These are phyloP conservation scores for Amblyjoppa proteus DNA, from an alignment of 2,888 invertebrate species.

Conservation along the genomic window DNA sequence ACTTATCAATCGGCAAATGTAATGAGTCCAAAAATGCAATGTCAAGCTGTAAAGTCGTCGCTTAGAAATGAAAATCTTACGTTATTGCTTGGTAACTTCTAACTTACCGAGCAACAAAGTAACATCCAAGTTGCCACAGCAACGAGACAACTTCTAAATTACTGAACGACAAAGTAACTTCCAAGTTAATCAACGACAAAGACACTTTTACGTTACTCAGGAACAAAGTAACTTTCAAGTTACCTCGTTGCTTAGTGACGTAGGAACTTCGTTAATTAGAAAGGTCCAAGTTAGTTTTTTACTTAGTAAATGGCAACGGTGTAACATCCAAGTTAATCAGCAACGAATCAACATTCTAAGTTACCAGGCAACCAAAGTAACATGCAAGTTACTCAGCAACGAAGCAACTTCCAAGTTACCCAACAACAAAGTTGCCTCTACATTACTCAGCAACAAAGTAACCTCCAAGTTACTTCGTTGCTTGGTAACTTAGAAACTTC, in stretches of 20 bases:
- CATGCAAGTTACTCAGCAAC: background rate
- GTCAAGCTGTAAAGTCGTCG: background rate
- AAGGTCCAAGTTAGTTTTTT: background rate
- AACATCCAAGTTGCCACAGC: no score
- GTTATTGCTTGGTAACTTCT: background rate
- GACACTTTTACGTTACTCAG: no score
- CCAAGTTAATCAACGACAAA: background rate
- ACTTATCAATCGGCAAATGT: conserved; percentile 15
- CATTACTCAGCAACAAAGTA: background rate
- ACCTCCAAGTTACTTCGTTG: background rate
- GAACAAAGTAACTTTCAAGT: background rate
- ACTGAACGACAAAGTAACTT: background rate
- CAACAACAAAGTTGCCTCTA: background rate
- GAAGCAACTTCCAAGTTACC: background rate
- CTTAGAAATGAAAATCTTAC: background rate
- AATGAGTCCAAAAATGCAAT: background rate
- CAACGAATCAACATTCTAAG: background rate
- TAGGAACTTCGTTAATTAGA: background rate
- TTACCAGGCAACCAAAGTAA: background rate
- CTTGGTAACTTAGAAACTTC: background rate
- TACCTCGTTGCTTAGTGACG: background rate
- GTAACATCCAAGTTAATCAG: background rate
- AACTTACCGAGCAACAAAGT: background rate
- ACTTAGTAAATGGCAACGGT: background rate
- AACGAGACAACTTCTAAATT: no score